Evolutionary conservation across 2,888 invertebrate genomes (phyloP).

Genomic region (Protonemura montana): DNA sequence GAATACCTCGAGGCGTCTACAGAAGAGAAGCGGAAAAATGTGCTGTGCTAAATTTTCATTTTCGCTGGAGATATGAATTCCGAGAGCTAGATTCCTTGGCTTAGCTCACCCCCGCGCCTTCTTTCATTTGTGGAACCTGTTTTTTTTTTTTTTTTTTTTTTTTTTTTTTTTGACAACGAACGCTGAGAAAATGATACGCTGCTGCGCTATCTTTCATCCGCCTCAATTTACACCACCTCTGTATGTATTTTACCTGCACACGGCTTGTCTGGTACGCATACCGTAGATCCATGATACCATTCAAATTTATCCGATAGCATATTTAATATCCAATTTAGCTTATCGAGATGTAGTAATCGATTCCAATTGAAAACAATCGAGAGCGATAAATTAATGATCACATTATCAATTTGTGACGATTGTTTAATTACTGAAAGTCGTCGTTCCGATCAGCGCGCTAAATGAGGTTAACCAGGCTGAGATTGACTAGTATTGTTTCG

Average conservation of each 20-base stretch:
- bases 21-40: neutral
- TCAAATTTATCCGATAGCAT: constrained; percentile 3
- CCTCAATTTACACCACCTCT: too few relatives aligned
- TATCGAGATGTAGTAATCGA: neutral
- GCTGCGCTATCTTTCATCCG: neutral
- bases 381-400: constrained; percentile 24
- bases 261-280: neutral
- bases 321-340: constrained; percentile 7
- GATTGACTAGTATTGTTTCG: constrained; percentile 39
- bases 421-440: constrained; percentile 12
- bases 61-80: neutral
- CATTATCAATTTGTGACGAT: constrained; percentile 15
- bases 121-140: neutral
- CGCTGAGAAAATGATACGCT: neutral
- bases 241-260: too few relatives aligned
- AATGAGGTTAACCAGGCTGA: constrained; percentile 27
- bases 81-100: neutral
- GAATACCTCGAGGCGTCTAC: neutral
- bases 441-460: constrained; percentile 13
- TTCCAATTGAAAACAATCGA: constrained; percentile 7
- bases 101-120: neutral
- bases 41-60: neutral
- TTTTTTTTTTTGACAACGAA: neutral
- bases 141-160: neutral
- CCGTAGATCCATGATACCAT: neutral